Percentiles rank a stretch among this genome's conserved stretches.
Evolutionary conservation across 1,140 invertebrate genomes (phyloP).

Genomic region (Forficula auricularia): DNA sequence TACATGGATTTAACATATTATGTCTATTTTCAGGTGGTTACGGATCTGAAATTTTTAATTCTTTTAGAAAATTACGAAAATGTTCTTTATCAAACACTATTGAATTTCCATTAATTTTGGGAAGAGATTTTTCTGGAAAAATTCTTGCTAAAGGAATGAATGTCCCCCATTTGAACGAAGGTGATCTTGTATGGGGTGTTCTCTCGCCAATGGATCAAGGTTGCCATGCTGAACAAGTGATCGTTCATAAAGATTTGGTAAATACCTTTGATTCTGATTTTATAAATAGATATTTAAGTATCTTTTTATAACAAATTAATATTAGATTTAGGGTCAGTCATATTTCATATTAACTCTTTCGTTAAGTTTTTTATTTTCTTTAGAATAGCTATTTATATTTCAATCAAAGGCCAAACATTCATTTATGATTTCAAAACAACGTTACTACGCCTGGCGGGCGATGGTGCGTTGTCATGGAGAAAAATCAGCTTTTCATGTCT

Average conservation of each 20-base stretch:
- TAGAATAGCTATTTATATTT: no score
- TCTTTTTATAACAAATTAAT: no score
- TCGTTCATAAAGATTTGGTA: conserved; percentile 45
- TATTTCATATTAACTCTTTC: no score
- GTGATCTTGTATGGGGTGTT: conserved; percentile 68
- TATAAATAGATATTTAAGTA: no score
- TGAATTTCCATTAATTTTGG: conserved; percentile 66
- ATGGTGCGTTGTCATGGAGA: no score
- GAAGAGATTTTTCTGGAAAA: conserved; percentile 69
- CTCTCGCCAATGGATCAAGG: conserved; percentile 48
- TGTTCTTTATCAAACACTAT: conserved; percentile 24
- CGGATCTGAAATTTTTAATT: conserved; percentile 47
- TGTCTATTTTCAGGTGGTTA: conserved; percentile 44
- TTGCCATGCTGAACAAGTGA: conserved; percentile 55
- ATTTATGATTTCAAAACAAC: no score
- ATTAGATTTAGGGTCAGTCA: no score
- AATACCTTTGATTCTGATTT: conserved; percentile 11
- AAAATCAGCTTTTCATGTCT: no score
- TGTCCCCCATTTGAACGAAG: conserved; percentile 39
- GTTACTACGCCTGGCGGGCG: no score
- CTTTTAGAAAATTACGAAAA: conserved; percentile 33
- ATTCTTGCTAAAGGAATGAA: conserved; percentile 55
- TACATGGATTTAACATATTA: no score
- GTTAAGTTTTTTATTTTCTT: no score
- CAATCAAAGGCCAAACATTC: no score